Conservation (phyloP, 1,140 invertebrate genomes). For the Hormaphis cornu region DNA sequence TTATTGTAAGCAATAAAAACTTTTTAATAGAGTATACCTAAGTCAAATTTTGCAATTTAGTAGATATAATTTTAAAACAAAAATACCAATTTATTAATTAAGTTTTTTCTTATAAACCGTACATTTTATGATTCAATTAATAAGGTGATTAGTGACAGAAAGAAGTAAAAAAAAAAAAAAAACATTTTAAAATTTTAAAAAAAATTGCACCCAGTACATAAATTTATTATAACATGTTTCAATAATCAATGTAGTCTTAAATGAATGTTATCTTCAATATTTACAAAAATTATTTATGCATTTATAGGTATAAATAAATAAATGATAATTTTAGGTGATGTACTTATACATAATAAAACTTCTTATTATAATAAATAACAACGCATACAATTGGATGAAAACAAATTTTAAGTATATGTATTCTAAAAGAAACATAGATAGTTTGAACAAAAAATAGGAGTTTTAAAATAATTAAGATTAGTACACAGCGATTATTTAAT, state of each 20-base stretch:
- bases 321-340: background rate
- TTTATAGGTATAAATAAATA: background rate
- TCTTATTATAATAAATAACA: background rate
- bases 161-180: background rate
- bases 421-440: background rate
- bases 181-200: background rate
- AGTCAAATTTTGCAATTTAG: too few relatives aligned
- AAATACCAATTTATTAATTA: too few relatives aligned
- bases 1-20: too few relatives aligned
- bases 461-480: background rate
- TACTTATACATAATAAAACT: conserved; percentile 10
- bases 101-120: too few relatives aligned
- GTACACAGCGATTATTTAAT: background rate
- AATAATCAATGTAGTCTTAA: background rate
- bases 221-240: background rate
- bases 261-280: background rate
- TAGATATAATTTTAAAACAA: too few relatives aligned
- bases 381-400: background rate
- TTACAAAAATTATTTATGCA: conserved; percentile 14
- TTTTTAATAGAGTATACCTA: too few relatives aligned
- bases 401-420: background rate
- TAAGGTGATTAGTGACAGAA: too few relatives aligned
- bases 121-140: too few relatives aligned
- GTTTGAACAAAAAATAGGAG: background rate
- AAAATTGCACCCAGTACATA: background rate